Percentiles rank a stretch among this genome's conserved stretches.
phyloP scores from a whole-genome alignment of 2,113 vertebrate species.

The Alaudala cheleensis region DNA sequence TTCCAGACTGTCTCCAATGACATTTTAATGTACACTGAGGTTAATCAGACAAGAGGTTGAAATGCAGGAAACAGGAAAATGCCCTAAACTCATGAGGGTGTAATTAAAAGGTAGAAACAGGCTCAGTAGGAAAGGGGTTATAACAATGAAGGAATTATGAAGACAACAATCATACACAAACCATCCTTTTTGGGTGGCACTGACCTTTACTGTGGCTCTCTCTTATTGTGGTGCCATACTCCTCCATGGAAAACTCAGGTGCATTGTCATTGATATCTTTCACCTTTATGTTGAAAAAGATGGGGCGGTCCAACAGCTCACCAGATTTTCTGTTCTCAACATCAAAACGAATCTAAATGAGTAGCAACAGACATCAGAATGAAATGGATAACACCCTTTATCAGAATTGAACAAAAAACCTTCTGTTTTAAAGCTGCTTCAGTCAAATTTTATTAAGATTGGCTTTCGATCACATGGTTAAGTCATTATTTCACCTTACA shows the following conservation, averaged over 20 bases:
- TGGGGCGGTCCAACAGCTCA: constrained; percentile 43
- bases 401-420: neutral
- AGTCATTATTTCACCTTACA: neutral
- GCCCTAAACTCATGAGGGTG: neutral
- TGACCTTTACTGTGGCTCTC: constrained; percentile 59
- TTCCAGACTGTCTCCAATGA: neutral
- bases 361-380: neutral
- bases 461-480: neutral
- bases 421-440: neutral
- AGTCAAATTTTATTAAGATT: neutral
- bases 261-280: constrained; percentile 82
- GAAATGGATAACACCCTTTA: neutral
- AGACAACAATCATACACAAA: neutral
- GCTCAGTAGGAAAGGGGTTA: neutral
- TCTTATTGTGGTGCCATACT: neutral
- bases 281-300: constrained; percentile 78
- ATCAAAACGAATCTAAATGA: constrained; percentile 77
- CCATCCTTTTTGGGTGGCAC: neutral
- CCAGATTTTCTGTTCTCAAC: neutral
- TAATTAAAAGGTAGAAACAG: neutral
- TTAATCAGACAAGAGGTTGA: neutral
- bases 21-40: neutral
- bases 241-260: constrained; percentile 64
- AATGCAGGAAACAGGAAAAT: neutral
- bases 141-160: neutral